These are phyloP conservation scores for Fundulus diaphanus DNA, from an alignment of 2,797 vertebrate species.

Conservation along the genomic window DNA sequence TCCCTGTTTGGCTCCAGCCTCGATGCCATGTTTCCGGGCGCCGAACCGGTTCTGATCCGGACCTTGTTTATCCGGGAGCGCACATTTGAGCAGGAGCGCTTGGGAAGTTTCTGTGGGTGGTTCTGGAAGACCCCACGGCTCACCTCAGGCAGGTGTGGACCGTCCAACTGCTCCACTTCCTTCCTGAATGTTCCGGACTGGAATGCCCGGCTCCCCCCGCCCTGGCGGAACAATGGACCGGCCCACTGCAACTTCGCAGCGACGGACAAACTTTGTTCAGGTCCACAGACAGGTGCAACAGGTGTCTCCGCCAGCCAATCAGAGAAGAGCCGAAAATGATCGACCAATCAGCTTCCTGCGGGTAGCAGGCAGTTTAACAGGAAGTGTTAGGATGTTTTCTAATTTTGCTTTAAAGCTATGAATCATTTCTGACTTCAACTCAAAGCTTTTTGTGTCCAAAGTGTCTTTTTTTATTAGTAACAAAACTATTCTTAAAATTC, in stretches of 20 bases:
- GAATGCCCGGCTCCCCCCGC: slow-evolving; percentile 13
- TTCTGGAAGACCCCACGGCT: slow-evolving; percentile 76
- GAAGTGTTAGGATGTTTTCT: not conserved
- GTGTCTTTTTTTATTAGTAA: no score
- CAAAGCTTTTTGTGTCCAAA: not conserved
- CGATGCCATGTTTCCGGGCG: slow-evolving; percentile 59
- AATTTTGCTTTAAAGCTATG: not conserved
- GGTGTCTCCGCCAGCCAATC: slow-evolving; percentile 44
- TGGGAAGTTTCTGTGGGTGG: slow-evolving; percentile 60
- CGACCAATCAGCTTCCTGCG: slow-evolving; percentile 49
- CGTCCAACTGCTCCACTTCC: slow-evolving; percentile 41
- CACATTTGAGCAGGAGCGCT: slow-evolving; percentile 5
- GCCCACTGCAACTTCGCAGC: slow-evolving; percentile 62
- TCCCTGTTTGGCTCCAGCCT: slow-evolving; percentile 29
- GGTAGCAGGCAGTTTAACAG: not conserved
- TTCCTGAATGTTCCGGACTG: slow-evolving; percentile 47
- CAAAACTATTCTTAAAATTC: no score
- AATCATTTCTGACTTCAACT: not conserved
- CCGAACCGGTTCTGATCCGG: not conserved
- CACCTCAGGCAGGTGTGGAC: slow-evolving; percentile 37
- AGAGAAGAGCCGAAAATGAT: slow-evolving; percentile 42
- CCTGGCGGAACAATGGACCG: slow-evolving; percentile 60
- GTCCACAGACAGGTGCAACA: slow-evolving; percentile 64
- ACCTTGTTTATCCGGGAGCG: rapidly evolving
- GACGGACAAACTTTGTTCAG: slow-evolving; percentile 53